A percentile compares a stretch with the other conserved stretches of the same genome.
phyloP scores from a whole-genome alignment of 2,797 vertebrate genomes.

The Propithecus deckenii region DNA sequence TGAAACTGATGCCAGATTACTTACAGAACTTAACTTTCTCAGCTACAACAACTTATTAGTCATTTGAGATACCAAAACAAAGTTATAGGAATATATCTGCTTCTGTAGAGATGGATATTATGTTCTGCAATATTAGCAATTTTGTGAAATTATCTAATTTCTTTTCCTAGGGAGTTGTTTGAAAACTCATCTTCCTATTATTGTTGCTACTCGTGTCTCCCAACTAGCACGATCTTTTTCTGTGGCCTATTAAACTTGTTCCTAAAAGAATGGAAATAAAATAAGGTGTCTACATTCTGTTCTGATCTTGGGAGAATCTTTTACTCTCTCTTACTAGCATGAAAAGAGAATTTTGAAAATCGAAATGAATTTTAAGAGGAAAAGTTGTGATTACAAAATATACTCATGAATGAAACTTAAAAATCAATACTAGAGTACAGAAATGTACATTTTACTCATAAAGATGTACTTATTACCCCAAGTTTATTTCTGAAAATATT shows the following conservation, averaged over 20 bases:
- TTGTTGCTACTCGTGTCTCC: not conserved
- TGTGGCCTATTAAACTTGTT: not conserved
- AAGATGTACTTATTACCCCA: not conserved
- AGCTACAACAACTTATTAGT: not conserved
- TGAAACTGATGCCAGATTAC: not conserved
- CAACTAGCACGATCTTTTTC: not conserved
- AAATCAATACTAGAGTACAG: not conserved
- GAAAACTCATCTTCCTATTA: constrained; percentile 21
- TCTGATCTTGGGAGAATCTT: not conserved
- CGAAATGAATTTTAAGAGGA: constrained; percentile 43
- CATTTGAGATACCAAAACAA: not conserved
- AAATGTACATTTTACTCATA: constrained; percentile 24
- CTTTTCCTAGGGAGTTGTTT: constrained; percentile 17
- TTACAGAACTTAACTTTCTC: constrained; percentile 23
- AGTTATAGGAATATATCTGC: not conserved
- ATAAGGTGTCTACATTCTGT: not conserved
- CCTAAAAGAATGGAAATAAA: not conserved
- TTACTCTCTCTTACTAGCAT: not conserved
- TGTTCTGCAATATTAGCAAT: not conserved
- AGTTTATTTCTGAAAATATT: constrained; percentile 44
- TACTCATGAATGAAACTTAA: constrained; percentile 45
- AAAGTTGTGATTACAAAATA: not conserved
- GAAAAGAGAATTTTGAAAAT: constrained; percentile 45
- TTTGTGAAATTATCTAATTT: not conserved
- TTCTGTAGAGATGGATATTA: not conserved